Evolutionary conservation across 1,140 invertebrate species (phyloP).

Genomic region (Eupristina koningsbergeri): DNA sequence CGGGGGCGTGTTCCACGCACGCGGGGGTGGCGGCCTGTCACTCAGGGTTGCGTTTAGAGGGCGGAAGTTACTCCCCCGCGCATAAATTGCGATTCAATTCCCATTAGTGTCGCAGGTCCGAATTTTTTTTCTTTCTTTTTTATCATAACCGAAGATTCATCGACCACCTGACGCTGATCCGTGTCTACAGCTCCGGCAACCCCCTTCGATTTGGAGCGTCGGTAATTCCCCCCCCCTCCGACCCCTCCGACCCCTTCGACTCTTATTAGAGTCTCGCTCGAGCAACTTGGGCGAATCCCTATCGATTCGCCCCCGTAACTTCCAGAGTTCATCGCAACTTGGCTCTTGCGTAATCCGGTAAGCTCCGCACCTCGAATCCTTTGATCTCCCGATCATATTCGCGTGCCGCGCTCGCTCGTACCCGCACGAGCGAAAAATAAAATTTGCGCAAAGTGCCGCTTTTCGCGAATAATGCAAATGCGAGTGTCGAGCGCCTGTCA

Average conservation of each 20-base stretch:
- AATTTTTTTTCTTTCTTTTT: too few relatives aligned
- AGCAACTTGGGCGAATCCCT: not conserved
- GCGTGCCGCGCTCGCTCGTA: not conserved
- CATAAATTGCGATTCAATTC: constrained; percentile 30
- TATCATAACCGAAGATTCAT: constrained; percentile 28
- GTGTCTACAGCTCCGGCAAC: not conserved
- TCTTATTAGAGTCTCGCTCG: not conserved
- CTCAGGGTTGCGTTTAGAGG: not conserved
- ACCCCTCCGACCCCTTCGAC: not conserved
- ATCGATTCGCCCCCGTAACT: not conserved
- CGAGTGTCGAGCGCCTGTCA: too few relatives aligned
- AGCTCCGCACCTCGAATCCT: not conserved
- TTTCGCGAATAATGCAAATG: too few relatives aligned
- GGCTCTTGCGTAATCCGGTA: not conserved
- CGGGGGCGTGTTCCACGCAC: not conserved
- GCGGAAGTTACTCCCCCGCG: not conserved
- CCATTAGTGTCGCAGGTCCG: constrained; percentile 6
- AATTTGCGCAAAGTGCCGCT: too few relatives aligned
- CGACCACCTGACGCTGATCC: constrained; percentile 8
- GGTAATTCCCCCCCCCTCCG: too few relatives aligned
- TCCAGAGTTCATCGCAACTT: not conserved
- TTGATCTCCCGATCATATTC: not conserved
- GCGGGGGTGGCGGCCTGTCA: not conserved
- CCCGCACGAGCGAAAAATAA: too few relatives aligned
- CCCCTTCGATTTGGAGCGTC: not conserved